Conservation (phyloP, 2,113 vertebrate species). For the Actenoides hombroni region DNA sequence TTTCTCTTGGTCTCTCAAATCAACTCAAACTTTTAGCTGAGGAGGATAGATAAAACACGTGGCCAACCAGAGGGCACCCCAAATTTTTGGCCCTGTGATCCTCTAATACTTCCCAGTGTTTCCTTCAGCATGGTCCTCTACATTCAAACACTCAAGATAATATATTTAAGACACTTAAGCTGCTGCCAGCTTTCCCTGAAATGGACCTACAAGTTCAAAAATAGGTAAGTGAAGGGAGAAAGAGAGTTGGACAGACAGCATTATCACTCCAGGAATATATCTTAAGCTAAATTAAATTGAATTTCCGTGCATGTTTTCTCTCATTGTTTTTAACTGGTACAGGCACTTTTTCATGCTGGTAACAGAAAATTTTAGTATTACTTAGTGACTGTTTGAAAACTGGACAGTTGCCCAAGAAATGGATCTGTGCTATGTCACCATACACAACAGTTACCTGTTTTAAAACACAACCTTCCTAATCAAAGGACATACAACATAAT, state of each 20-base stretch:
- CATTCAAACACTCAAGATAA: neutral
- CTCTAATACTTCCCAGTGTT: neutral
- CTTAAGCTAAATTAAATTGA: neutral
- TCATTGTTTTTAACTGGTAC: neutral
- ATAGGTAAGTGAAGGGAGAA: neutral
- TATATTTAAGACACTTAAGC: neutral
- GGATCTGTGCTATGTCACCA: neutral
- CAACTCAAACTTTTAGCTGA: neutral
- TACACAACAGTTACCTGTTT: neutral
- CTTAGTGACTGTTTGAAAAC: neutral
- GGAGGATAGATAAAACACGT: neutral
- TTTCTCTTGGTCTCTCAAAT: neutral
- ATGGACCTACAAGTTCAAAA: neutral
- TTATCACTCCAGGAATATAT: neutral
- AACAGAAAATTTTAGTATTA: neutral
- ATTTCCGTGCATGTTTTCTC: neutral
- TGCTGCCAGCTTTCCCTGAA: neutral
- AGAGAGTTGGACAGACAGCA: neutral
- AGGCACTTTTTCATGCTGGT: neutral
- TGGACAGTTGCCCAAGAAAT: conserved; percentile 15
- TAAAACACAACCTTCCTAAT: neutral
- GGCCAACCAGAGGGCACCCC: neutral
- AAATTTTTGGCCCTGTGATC: neutral
- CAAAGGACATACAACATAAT: neutral
- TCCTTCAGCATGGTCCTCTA: neutral